These are phyloP conservation scores for Saturnia japonica DNA, from an alignment of 2,888 invertebrate genomes.

Conservation along the genomic window DNA sequence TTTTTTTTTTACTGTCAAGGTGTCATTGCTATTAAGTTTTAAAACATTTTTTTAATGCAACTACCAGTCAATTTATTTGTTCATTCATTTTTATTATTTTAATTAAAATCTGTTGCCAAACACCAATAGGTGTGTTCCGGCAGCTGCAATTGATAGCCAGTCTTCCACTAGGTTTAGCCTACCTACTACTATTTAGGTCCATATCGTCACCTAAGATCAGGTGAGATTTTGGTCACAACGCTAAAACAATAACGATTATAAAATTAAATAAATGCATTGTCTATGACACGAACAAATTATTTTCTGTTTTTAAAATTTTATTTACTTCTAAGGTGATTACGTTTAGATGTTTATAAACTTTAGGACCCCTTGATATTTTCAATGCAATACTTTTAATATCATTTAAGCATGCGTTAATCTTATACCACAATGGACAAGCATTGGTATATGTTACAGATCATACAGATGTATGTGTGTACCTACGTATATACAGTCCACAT, in stretches of 20 bases:
- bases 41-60: not conserved
- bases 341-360: not conserved
- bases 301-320: not conserved
- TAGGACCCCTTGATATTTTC: not conserved
- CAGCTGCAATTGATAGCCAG: no score
- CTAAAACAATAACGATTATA: no score
- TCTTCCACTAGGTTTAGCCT: no score
- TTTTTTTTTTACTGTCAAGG: not conserved
- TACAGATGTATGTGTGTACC: constrained; percentile 31
- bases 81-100: not conserved
- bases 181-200: no score
- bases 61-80: not conserved
- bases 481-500: constrained; percentile 32
- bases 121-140: no score
- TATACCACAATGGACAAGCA: not conserved
- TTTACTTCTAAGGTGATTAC: not conserved
- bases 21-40: not conserved
- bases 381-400: not conserved
- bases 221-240: no score
- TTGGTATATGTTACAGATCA: no score
- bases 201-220: no score
- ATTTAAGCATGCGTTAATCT: not conserved
- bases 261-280: no score
- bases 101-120: not conserved
- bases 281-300: not conserved